Evolutionary conservation across 1,140 invertebrate genomes (phyloP), one percentile per base, ranked within the genome.

Genomic region (Contarinia nasturtii): DNA sequence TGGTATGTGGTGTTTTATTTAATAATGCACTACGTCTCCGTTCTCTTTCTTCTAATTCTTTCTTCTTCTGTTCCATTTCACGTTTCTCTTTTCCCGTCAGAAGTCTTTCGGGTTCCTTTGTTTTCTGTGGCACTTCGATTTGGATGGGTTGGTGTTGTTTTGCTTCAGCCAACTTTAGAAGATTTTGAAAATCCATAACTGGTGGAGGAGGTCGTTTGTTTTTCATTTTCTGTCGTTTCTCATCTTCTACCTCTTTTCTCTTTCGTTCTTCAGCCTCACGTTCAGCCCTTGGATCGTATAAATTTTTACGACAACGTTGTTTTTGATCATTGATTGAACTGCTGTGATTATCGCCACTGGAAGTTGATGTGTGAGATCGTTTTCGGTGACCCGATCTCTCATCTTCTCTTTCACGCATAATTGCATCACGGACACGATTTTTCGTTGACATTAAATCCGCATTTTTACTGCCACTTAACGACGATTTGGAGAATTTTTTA

Each of bases 41-140:
- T 2, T 59, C 55, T 1, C 55, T 51, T 41, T 53, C 53, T 59
- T 74, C 69, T 63, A 73, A 61, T 58, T 77, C 63, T 10, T 27
- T 27, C 27, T 27, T 27, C 10, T 27, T 27, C 27, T 5, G 3
- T 54, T 82, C 72, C 57, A 75, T 73, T 57, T 86, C 82, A 40
- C 70, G 69, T 53, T 76, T 83, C 54, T 90, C 82, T 52, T 77
- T 83, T 49, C 84, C 82, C 0, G 86, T 89, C 69, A 88, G 77
- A 7, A 76, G 61, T 44, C 79, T 67, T 52, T 82, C 80, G 0
- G 72, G 63, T 50, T 81, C 80, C 41, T 76, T 70, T 58, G 76
- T 77, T 51, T 77, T 76, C 43, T 70, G 66, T 54, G 76, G 72
- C 41, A 72, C 67, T 55, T 78, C 74, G 34, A 69, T 59, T 12